Conservation (phyloP, 2,888 invertebrate genomes). For the Hartigia nigra region DNA sequence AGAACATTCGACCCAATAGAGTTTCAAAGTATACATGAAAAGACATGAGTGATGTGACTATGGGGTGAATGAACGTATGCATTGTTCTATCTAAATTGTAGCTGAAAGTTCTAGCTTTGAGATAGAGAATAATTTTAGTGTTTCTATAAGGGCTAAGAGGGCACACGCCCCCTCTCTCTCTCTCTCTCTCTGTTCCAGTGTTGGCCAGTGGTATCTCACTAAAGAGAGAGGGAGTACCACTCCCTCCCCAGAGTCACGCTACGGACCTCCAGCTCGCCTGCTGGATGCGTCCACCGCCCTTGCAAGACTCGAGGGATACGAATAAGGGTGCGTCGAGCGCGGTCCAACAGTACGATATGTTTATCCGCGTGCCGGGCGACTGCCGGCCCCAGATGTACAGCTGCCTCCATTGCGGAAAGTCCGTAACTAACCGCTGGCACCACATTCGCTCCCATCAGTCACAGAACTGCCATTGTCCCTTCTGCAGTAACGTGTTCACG, state of each 20-base stretch:
- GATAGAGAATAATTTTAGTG: background rate
- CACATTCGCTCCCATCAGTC: constrained; percentile 76
- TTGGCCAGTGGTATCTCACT: constrained; percentile 61
- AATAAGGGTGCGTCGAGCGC: constrained; percentile 32
- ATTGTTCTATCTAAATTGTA: background rate
- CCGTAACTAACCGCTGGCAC: constrained; percentile 76
- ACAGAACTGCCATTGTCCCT: constrained; percentile 73
- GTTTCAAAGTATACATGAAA: background rate
- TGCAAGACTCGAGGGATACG: constrained; percentile 44
- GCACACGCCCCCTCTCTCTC: constrained; percentile 38
- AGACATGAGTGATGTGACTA: background rate
- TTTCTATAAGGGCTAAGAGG: background rate
- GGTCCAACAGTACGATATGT: constrained; percentile 49
- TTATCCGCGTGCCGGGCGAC: constrained; percentile 49
- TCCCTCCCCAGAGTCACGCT: constrained; percentile 50
- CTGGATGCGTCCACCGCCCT: constrained; percentile 48
- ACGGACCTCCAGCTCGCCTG: constrained; percentile 53
- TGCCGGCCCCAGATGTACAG: constrained; percentile 66
- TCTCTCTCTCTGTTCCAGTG: constrained; percentile 58
- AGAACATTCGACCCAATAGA: background rate
- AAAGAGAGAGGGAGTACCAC: constrained; percentile 52
- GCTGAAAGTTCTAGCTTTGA: background rate
- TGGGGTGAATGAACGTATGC: background rate
- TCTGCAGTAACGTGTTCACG: constrained; percentile 73
- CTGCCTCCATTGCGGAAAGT: constrained; percentile 75